Evolutionary conservation across 23 tunicate genomes (phyloP).

Genomic region (Clavelina lepadiformis): DNA sequence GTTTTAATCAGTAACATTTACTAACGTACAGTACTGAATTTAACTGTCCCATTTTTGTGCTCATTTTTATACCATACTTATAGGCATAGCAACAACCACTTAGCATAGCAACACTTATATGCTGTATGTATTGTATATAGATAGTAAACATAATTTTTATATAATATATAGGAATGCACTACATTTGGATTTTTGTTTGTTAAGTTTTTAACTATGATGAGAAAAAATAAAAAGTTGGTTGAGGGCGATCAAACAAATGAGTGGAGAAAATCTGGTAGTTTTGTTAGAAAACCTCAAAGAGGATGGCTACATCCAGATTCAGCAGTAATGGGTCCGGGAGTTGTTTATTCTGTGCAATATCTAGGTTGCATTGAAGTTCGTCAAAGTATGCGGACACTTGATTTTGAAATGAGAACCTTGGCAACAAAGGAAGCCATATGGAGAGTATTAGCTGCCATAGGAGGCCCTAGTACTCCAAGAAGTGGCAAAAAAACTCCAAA

Average conservation of each 20-base stretch:
- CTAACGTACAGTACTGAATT: no score
- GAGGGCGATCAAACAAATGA: conserved; percentile 88
- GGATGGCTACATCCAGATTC: conserved; percentile 96
- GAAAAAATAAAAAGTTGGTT: conserved; percentile 69
- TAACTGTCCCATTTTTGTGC: no score
- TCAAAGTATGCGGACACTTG: conserved; percentile 82
- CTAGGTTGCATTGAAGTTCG: conserved; percentile 90
- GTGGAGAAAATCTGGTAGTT: conserved; percentile 97
- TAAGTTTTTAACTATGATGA: conserved; percentile 55
- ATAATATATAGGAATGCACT: no score
- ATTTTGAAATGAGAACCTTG: conserved; percentile 84
- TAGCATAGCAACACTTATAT: no score
- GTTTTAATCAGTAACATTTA: no score
- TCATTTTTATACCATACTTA: no score
- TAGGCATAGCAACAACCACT: no score
- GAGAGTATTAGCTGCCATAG: conserved; percentile 74
- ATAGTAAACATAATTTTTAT: no score
- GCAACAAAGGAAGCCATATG: conserved; percentile 98
- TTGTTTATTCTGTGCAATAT: conserved; percentile 91
- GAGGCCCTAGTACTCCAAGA: conserved; percentile 27
- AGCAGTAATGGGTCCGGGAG: conserved; percentile 95
- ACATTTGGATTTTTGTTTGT: no score
- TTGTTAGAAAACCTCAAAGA: conserved; percentile 88
- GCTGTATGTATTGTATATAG: no score
- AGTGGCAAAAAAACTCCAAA: conserved; percentile 83